Evolutionary conservation across 2,113 vertebrate genomes (phyloP).

Genomic region (Tetraodon nigroviridis): DNA sequence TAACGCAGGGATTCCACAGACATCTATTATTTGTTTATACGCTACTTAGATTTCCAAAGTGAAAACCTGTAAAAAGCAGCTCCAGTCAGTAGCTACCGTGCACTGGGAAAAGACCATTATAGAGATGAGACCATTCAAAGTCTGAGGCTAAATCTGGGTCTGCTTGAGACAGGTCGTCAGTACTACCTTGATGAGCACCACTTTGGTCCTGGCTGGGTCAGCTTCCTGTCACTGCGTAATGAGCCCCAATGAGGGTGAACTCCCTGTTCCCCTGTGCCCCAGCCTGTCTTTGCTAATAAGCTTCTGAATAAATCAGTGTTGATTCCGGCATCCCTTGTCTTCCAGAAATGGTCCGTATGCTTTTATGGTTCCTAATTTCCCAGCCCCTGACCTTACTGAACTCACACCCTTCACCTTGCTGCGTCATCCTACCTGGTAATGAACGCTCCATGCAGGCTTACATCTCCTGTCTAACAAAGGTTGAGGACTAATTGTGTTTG

Average conservation of each 20-base stretch:
- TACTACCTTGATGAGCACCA: slow-evolving; percentile 64
- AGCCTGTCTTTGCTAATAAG: slow-evolving; percentile 72
- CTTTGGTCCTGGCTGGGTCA: slow-evolving; percentile 61
- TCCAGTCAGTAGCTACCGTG: no score
- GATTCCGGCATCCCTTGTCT: slow-evolving; percentile 26
- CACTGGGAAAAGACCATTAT: no score
- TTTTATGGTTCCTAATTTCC: slow-evolving; percentile 4
- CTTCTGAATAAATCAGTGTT: slow-evolving; percentile 68
- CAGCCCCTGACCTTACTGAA: slow-evolving; percentile 18
- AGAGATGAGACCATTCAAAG: slow-evolving; percentile 1
- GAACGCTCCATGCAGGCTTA: slow-evolving; percentile 61
- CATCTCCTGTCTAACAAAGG: slow-evolving; percentile 29
- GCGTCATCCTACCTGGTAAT: slow-evolving; percentile 63
- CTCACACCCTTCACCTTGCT: slow-evolving; percentile 38
- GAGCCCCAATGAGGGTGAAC: slow-evolving; percentile 67
- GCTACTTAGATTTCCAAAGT: no score
- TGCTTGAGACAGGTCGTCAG: slow-evolving; percentile 53
- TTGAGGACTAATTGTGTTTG: slow-evolving; percentile 65
- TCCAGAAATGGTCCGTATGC: slow-evolving; percentile 35
- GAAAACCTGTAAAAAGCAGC: no score
- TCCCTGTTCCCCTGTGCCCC: slow-evolving; percentile 58
- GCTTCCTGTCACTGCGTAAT: slow-evolving; percentile 68
- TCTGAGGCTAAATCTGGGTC: slow-evolving; percentile 36
- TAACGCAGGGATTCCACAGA: no score
- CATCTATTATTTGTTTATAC: no score